Evolutionary conservation across 2,888 invertebrate species (phyloP).

Genomic region (Onthophagus sagittarius): DNA sequence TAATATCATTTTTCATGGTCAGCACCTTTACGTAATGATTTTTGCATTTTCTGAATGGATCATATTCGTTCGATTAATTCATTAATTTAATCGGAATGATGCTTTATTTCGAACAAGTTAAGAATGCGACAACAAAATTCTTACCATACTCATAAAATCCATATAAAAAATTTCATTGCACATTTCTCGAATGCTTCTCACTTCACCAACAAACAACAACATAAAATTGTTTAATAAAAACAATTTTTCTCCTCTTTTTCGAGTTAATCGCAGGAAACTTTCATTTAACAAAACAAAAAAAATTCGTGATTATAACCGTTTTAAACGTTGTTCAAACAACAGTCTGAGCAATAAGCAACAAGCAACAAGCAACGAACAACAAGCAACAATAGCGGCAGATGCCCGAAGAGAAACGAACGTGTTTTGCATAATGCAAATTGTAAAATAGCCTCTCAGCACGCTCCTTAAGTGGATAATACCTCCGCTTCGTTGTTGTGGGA

Average conservation of each 20-base stretch:
- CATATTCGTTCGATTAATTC: not conserved
- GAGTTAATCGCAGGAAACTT: not conserved
- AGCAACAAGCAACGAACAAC: too few relatives aligned
- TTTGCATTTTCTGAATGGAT: not conserved
- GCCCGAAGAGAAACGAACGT: constrained; percentile 5
- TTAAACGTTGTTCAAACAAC: too few relatives aligned
- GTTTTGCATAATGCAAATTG: constrained; percentile 12
- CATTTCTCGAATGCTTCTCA: too few relatives aligned
- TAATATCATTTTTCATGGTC: not conserved
- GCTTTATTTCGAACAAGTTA: not conserved
- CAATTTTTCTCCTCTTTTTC: too few relatives aligned
- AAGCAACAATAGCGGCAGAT: not conserved
- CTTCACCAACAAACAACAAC: too few relatives aligned
- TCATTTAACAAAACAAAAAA: not conserved
- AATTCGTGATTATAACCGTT: too few relatives aligned
- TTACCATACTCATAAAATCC: too few relatives aligned
- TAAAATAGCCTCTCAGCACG: not conserved
- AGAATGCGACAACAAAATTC: not conserved
- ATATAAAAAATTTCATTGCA: too few relatives aligned
- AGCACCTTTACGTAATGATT: not conserved
- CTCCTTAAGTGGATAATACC: not conserved
- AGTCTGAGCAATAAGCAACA: not conserved
- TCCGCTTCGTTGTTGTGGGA: not conserved
- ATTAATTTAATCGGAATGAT: not conserved
- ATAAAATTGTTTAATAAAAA: too few relatives aligned